Percentiles rank a stretch among this genome's conserved stretches.
These are phyloP conservation scores for Caenorhabditis wallacei DNA, from an alignment of 2,888 invertebrate species.

Conservation along the genomic window DNA sequence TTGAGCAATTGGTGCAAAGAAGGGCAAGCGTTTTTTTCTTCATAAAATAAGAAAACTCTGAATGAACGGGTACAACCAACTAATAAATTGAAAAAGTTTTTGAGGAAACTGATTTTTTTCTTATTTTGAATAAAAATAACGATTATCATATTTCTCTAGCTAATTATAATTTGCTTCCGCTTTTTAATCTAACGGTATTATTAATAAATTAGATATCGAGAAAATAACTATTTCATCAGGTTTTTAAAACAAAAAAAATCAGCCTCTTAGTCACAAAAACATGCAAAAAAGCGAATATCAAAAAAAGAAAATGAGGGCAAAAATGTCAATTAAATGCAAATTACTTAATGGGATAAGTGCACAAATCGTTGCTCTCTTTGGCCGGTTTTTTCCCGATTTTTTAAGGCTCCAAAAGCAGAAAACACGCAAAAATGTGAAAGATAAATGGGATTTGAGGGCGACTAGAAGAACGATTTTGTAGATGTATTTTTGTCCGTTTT, in stretches of 20 bases:
- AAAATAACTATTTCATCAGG: too few species aligned
- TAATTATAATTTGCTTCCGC: too few species aligned
- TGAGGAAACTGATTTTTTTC: too few species aligned
- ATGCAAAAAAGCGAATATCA: slow-evolving; percentile 18
- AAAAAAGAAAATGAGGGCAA: slow-evolving; percentile 15
- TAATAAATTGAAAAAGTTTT: too few species aligned
- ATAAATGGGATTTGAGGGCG: slow-evolving; percentile 11
- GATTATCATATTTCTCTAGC: too few species aligned
- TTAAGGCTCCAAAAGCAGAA: not conserved
- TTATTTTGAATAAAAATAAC: too few species aligned
- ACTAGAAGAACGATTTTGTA: slow-evolving; percentile 8
- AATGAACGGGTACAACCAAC: too few species aligned
- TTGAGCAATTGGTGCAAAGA: not conserved
- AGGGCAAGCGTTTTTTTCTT: not conserved
- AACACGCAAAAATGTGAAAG: slow-evolving; percentile 11
- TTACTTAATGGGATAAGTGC: slow-evolving; percentile 60
- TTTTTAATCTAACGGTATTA: too few species aligned
- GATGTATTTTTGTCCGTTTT: slow-evolving; percentile 4
- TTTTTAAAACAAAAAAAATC: not conserved
- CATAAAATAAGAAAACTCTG: not conserved
- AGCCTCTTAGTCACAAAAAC: not conserved
- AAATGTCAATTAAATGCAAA: slow-evolving; percentile 55
- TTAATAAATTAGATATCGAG: too few species aligned
- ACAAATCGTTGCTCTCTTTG: slow-evolving; percentile 32
- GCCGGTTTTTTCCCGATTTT: not conserved